These are phyloP conservation scores for Pectinophora gossypiella DNA, from an alignment of 1,140 invertebrate species.

Conservation along the genomic window DNA sequence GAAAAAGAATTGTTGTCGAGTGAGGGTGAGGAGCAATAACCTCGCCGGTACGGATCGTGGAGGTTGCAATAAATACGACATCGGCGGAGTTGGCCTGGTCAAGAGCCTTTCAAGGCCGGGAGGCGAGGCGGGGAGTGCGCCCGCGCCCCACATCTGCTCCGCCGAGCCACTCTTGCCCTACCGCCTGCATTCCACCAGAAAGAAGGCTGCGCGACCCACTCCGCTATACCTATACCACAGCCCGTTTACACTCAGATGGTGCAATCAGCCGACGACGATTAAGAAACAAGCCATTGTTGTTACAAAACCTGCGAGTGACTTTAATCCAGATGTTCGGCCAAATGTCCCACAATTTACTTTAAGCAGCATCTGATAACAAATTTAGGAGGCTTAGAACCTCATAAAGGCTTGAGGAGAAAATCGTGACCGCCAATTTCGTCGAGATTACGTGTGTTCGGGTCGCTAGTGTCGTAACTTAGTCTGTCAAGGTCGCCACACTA, in stretches of 20 bases:
- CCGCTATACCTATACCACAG: background rate
- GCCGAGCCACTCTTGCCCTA: slow-evolving; percentile 41
- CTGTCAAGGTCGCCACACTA: slow-evolving; percentile 57
- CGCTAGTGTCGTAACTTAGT: slow-evolving; percentile 51
- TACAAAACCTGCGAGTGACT: background rate
- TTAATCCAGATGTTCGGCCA: background rate
- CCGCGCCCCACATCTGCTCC: slow-evolving; percentile 54
- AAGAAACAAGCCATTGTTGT: background rate
- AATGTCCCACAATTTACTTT: background rate
- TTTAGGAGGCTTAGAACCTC: slow-evolving; percentile 10
- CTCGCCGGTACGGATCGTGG: slow-evolving; percentile 69
- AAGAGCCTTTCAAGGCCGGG: slow-evolving; percentile 73
- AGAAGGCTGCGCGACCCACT: slow-evolving; percentile 10
- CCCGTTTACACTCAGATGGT: background rate
- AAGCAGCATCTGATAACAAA: slow-evolving; percentile 12
- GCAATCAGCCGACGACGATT: background rate
- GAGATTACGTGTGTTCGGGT: slow-evolving; percentile 51
- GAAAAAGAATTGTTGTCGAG: slow-evolving; percentile 43
- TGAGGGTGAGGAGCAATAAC: slow-evolving; percentile 59
- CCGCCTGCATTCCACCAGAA: slow-evolving; percentile 51
- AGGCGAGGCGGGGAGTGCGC: slow-evolving; percentile 59
- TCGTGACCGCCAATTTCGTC: slow-evolving; percentile 51
- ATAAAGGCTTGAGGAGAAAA: slow-evolving; percentile 28
- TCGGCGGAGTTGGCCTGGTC: slow-evolving; percentile 66
- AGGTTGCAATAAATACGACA: slow-evolving; percentile 74